Conservation (phyloP, 92 coral and sea anemone species). For the Phenganax subtilis region DNA sequence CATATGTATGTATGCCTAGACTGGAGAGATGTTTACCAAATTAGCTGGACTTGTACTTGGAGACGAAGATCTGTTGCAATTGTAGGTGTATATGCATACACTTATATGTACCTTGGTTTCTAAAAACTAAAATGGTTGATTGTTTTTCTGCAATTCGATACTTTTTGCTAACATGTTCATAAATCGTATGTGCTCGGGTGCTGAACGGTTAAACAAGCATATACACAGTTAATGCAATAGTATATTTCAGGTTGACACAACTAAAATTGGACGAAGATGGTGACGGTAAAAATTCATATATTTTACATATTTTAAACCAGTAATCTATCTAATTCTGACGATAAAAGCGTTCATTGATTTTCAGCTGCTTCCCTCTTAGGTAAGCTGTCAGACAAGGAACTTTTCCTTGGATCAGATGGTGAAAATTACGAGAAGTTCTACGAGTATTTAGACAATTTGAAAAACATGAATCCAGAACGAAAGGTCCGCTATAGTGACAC, state of each 20-base stretch:
- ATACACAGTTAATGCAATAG: not conserved
- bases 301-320: not conserved
- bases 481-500: slow-evolving; percentile 33
- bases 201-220: too few species aligned
- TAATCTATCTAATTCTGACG: not conserved
- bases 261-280: slow-evolving; percentile 17
- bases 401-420: not conserved
- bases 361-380: not conserved
- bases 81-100: slow-evolving; percentile 56
- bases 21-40: slow-evolving; percentile 9
- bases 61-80: slow-evolving; percentile 61
- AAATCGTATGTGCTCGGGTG: too few species aligned
- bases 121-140: not conserved
- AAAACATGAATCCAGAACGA: slow-evolving; percentile 19
- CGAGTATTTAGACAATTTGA: slow-evolving; percentile 22
- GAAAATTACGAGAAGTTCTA: slow-evolving; percentile 30
- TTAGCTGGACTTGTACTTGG: not conserved
- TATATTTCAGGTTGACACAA: slow-evolving; percentile 2
- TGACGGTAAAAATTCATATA: slow-evolving; percentile 10
- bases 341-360: too few species aligned
- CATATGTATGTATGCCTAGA: not conserved
- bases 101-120: too few species aligned
- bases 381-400: not conserved
- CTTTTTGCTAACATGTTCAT: too few species aligned
- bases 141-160: not conserved